Evolutionary conservation across 2,797 vertebrate genomes (phyloP).

Genomic region (Coilia nasus): DNA sequence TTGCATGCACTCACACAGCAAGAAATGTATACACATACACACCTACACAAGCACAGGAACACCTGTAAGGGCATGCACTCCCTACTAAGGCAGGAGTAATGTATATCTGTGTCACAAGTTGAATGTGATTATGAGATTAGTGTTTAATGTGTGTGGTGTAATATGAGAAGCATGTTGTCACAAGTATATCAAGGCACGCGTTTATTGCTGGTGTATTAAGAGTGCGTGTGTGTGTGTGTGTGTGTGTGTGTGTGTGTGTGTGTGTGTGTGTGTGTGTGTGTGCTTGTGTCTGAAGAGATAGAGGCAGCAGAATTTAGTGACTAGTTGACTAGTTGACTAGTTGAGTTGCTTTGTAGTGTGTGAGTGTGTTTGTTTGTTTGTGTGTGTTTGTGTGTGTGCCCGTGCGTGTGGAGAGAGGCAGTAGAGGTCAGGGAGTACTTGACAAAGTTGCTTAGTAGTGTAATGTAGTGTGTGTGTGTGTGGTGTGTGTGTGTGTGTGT

Average conservation of each 20-base stretch:
- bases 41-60: neutral
- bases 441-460: no score
- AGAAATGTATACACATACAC: neutral
- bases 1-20: neutral
- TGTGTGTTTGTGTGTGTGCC: neutral
- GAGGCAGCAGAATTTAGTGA: no score
- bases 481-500: neutral
- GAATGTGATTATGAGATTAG: no score
- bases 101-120: no score
- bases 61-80: neutral
- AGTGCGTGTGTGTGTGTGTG: neutral
- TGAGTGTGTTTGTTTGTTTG: constrained; percentile 9
- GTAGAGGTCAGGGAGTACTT: no score
- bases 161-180: no score
- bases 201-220: neutral
- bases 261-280: neutral
- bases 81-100: neutral
- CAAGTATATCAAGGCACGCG: no score
- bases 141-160: no score
- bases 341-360: neutral
- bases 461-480: no score
- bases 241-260: neutral
- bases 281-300: neutral
- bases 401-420: neutral
- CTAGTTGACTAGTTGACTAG: no score